Base-by-base conservation (phyloP, 2,113 vertebrate genomes). In the Rhea americana region DNA sequence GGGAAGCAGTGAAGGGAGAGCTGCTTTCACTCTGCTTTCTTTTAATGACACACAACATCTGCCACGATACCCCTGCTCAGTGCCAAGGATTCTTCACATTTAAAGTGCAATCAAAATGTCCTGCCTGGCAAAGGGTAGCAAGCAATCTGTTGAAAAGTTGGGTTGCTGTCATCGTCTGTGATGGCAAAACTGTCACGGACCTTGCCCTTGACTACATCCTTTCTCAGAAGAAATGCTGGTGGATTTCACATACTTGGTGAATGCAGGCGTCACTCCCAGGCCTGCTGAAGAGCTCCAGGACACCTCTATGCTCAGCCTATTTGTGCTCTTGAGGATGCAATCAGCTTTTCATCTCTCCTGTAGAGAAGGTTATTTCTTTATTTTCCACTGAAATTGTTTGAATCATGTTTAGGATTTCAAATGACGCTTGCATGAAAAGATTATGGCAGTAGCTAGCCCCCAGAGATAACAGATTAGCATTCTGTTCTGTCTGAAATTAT, bases 341-440 rank as follows among this genome's bases (percentile, higher is more conserved):
- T 30, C 85, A 85, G 77, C 9, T 91, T 95, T 90, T 91, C 85
- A 89, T 15, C 17, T 87, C 67, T 35, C 45, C 37, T 81, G 28
- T 32, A 32, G 75, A 92, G 79, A 77, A 70, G 77, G 10, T 12
- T 30, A 56, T 90, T 77, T 84, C 41, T 5, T 66, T 51, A 41
- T 81, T 85, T 91, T 89, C 81, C 53, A n/a, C 66, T 1, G 22
- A 72, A 63, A 61, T 26, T 78, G 9, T 45, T 45, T 58, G 51
- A 81, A 72, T 79, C 71, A 10, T 59, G 26, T 65, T 53, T 51
- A 53, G 67, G 15, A 32, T 90, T 93, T 89, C 59, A 85, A 62
- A 72, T n/a, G 26, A 66, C 41, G 21, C 51, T 77, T 56, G 17
- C 25, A 83, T 16, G 66, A 66, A 90, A 91, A 87, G 17, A 55